Percentiles rank a stretch among this genome's conserved stretches.
These are phyloP conservation scores for Brachionus rotundiformis DNA, from an alignment of 1,140 invertebrate genomes.

Conservation along the genomic window DNA sequence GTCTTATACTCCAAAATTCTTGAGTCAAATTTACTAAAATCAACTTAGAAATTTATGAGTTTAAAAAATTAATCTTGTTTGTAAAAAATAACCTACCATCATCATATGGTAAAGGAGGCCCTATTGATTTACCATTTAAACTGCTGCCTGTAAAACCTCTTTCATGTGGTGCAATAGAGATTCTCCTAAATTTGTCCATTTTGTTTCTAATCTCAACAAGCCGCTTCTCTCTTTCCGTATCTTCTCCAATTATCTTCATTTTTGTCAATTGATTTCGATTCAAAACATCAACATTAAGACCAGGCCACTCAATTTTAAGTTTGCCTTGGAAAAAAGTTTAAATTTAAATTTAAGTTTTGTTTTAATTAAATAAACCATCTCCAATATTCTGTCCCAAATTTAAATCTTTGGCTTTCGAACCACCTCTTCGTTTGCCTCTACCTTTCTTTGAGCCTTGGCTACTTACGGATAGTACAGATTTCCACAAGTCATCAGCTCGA, in stretches of 20 bases:
- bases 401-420: slow-evolving; percentile 76
- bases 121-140: slow-evolving; percentile 79
- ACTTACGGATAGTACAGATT: slow-evolving; percentile 87
- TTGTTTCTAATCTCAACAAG: slow-evolving; percentile 73
- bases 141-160: slow-evolving; percentile 83
- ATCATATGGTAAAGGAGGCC: slow-evolving; percentile 79
- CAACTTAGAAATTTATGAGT: slow-evolving; percentile 68
- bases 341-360: slow-evolving; percentile 61
- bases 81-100: slow-evolving; percentile 56
- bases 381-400: slow-evolving; percentile 88
- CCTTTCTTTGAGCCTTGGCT: slow-evolving; percentile 92
- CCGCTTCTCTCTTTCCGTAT: slow-evolving; percentile 69
- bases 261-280: slow-evolving; percentile 1
- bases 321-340: slow-evolving; percentile 65
- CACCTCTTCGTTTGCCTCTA: slow-evolving; percentile 77
- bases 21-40: slow-evolving; percentile 83
- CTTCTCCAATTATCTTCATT: slow-evolving; percentile 47
- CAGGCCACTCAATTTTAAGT: slow-evolving; percentile 84
- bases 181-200: slow-evolving; percentile 68
- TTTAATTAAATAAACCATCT: slow-evolving; percentile 61
- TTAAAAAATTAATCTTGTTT: slow-evolving; percentile 21
- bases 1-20: slow-evolving; percentile 72
- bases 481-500: slow-evolving; percentile 75
- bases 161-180: slow-evolving; percentile 76
- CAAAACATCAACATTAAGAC: slow-evolving; percentile 79